Evolutionary conservation across 2,797 vertebrate species (phyloP), one percentile per base, ranked within the genome.

Genomic region (Cuniculus paca): DNA sequence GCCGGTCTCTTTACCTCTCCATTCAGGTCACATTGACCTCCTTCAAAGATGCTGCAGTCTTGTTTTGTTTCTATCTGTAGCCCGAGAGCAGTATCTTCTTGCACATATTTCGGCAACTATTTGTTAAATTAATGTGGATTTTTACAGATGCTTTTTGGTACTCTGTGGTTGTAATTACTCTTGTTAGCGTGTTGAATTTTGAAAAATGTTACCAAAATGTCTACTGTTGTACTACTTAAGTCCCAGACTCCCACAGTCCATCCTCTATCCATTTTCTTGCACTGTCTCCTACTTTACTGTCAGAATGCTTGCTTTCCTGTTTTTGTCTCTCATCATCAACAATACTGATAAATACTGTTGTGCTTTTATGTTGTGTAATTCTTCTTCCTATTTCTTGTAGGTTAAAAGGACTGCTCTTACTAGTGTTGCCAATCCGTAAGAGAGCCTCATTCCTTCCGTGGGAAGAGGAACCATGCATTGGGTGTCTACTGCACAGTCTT

Each of bases 341-440:
- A 52, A 2, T 88, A 9, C 56, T 89, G 36, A 87, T 81, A n/a
- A n/a, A 3, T 95, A 34, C 39, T 93, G 6, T 45, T 84, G 19
- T 83, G 70, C 68, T 95, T 81, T 72, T 85, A 39, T 82, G 91
- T 87, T 68, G 34, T 70, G 56, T 80, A 19, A 39, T 93, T 83
- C 74, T 36, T 87, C 14, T 56, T 92, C 4, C 77, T 95, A 65
- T 95, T 84, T 77, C 4, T 91, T 65, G 6, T 81, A 12, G 36
- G 36, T 96, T 31, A 88, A 85, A 78, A 94, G 65, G 45, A 78
- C n/a, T 52, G 2, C 19, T 72, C 42, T 75, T 91, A 36, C 19
- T n/a, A 31, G 5, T 68, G 20, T 84, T 93, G 31, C 52, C 36
- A n/a, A 12, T 63, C 45, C 36, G 5, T 75, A 56, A 70, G 58